Base-by-base conservation (phyloP, 2,888 invertebrate genomes). In the Eurytoma adleriae region DNA sequence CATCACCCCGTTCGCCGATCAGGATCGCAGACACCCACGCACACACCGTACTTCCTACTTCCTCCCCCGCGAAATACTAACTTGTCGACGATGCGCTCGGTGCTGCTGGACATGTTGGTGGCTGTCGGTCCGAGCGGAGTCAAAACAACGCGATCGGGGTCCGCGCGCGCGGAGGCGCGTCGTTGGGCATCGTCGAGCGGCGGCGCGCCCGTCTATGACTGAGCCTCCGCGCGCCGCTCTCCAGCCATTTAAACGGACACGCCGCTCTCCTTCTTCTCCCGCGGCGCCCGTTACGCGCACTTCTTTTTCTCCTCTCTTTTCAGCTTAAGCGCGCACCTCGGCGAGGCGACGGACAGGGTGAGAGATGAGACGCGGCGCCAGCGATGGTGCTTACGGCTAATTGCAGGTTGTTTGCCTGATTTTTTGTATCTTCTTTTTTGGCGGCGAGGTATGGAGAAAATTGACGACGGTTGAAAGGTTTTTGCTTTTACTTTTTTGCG, bases 11-110 rank as follows among this genome's bases (percentile, higher is more conserved):
- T n/a, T n/a, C n/a, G n/a, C n/a, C n/a, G n/a, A n/a, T n/a, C n/a
- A n/a, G n/a, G n/a, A n/a, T n/a, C n/a, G n/a, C n/a, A n/a, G n/a
- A n/a, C n/a, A n/a, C n/a, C n/a, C n/a, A n/a, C n/a, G n/a, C n/a
- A n/a, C n/a, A n/a, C n/a, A n/a, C n/a, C n/a, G n/a, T n/a, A n/a
- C n/a, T n/a, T n/a, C n/a, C n/a, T n/a, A n/a, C n/a, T n/a, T n/a
- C n/a, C n/a, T n/a, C n/a, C n/a, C n/a, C n/a, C n/a, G n/a, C n/a
- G n/a, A 4, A 4, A 4, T 80, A 80, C 81, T 78, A 74, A 81
- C 81, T 81, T 78, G 74, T 18, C 59, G 66, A 78, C 71, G n/a
- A 78, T 81, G 16, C 74, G 74, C 56, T 81, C 78, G 61, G 81
- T 71, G 67, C 59, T 78, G 40, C 20, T 70, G 20, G 69, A 66